Evolutionary conservation across 1,140 invertebrate genomes (phyloP).

Genomic region (Myzus persicae): DNA sequence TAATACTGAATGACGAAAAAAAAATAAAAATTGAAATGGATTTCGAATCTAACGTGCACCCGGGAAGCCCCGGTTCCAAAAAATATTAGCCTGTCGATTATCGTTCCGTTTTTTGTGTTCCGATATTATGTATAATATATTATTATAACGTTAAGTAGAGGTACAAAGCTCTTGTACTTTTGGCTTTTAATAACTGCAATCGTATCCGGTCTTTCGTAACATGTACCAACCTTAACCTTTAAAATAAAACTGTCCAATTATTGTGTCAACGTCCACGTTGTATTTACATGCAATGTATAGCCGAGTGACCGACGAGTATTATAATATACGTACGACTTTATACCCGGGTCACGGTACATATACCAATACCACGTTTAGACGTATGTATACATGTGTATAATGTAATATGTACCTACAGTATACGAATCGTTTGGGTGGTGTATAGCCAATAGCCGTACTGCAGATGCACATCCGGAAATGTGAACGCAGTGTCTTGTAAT

Average conservation of each 20-base stretch:
- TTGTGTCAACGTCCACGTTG: background rate
- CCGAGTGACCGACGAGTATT: background rate
- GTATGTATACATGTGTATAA: background rate
- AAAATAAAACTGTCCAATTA: constrained; percentile 15
- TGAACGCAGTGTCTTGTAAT: background rate
- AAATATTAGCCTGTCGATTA: constrained; percentile 28
- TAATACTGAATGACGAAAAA: background rate
- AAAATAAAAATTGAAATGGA: background rate
- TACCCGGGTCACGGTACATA: background rate
- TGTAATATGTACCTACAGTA: background rate
- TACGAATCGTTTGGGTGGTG: background rate
- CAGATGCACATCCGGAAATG: constrained; percentile 10
- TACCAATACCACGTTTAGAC: background rate
- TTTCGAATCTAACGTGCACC: background rate
- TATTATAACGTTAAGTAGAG: background rate
- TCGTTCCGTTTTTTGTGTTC: background rate
- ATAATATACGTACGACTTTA: background rate
- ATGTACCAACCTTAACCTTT: no score
- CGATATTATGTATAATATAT: background rate
- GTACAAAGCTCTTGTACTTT: constrained; percentile 13
- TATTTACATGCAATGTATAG: background rate
- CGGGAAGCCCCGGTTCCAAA: background rate
- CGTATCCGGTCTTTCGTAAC: background rate
- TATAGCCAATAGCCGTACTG: background rate
- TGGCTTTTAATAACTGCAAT: background rate